These are phyloP conservation scores for Drosophila niveifrons DNA, from an alignment of 2,888 invertebrate species.

Conservation along the genomic window DNA sequence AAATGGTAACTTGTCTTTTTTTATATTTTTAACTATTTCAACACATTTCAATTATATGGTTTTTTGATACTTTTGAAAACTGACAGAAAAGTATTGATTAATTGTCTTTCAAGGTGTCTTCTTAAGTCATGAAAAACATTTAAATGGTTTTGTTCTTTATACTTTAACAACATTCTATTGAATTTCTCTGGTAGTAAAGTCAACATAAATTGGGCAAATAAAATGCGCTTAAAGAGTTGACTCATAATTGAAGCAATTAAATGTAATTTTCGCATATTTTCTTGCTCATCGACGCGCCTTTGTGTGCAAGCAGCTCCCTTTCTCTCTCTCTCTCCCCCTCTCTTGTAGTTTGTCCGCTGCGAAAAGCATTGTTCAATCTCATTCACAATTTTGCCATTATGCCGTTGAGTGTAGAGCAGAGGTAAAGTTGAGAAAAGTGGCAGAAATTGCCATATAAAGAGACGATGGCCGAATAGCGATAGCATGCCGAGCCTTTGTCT, in stretches of 20 bases:
- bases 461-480: slow-evolving; percentile 6
- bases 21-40: no score
- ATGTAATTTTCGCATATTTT: slow-evolving; percentile 3
- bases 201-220: neutral
- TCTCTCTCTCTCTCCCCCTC: no score
- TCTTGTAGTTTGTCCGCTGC: neutral
- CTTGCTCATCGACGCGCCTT: neutral
- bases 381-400: slow-evolving; percentile 22
- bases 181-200: neutral
- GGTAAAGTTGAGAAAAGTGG: slow-evolving; percentile 35
- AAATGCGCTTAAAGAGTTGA: neutral
- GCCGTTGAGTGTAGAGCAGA: slow-evolving; percentile 11
- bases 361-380: slow-evolving; percentile 12
- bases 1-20: no score
- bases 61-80: no score
- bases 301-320: neutral
- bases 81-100: no score
- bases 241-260: slow-evolving; percentile 3
- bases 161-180: neutral
- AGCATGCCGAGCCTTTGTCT: slow-evolving; percentile 46
- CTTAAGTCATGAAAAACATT: no score
- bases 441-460: slow-evolving; percentile 16
- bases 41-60: no score
- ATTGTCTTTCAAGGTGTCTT: no score
- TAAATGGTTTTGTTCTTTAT: neutral